A percentile compares a stretch with the other conserved stretches of the same genome.
These are phyloP conservation scores for Timandra comae DNA, from an alignment of 2,888 invertebrate genomes.

Conservation along the genomic window DNA sequence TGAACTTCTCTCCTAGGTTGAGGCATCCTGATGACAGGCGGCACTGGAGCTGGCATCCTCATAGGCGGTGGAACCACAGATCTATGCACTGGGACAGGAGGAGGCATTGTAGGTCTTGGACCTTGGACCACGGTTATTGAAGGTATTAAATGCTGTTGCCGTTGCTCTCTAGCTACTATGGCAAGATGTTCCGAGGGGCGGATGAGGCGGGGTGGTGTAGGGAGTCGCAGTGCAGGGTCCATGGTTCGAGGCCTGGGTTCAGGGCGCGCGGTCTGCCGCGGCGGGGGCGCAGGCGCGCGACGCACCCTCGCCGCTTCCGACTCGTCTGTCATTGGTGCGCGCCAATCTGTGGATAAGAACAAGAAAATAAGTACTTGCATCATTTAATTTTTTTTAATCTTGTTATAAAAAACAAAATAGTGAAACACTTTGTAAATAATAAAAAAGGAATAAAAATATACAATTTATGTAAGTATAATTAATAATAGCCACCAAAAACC, in stretches of 20 bases:
- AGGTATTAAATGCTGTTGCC: constrained; percentile 46
- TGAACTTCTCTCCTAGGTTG: constrained; percentile 61
- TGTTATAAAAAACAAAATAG: too few species aligned
- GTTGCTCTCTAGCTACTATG: constrained; percentile 45
- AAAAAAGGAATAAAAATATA: background rate
- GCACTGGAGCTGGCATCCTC: constrained; percentile 50
- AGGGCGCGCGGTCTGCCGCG: constrained; percentile 45
- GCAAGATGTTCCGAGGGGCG: constrained; percentile 66
- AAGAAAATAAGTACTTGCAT: too few species aligned
- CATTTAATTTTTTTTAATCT: too few species aligned
- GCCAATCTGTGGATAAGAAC: constrained; percentile 64
- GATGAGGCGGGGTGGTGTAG: constrained; percentile 56
- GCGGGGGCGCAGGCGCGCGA: constrained; percentile 61
- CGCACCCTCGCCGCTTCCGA: constrained; percentile 61
- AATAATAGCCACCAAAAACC: too few species aligned
- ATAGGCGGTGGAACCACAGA: constrained; percentile 54
- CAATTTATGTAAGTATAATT: too few species aligned
- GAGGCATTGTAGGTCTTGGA: constrained; percentile 36
- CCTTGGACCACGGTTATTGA: constrained; percentile 50
- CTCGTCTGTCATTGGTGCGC: constrained; percentile 71
- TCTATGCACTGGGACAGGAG: constrained; percentile 45
- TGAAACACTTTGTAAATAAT: background rate
- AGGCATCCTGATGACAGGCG: constrained; percentile 23
- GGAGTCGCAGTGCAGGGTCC: constrained; percentile 12
- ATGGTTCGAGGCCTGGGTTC: constrained; percentile 49